Conservation (phyloP, 2,888 invertebrate species). For the Allophyes oxyacanthae region DNA sequence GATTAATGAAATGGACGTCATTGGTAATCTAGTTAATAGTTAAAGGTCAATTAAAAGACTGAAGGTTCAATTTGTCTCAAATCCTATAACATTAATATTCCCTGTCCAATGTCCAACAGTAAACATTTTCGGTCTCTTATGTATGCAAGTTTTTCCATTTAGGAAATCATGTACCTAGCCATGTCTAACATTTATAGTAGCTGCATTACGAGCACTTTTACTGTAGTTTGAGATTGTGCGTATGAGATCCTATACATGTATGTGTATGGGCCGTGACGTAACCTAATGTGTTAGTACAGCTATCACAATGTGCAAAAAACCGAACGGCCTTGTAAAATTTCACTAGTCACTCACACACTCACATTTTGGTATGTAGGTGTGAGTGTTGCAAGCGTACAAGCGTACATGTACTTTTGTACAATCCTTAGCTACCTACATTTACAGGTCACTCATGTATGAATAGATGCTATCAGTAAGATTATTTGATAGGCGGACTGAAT, state of each 20-base stretch:
- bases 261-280: constrained; percentile 28
- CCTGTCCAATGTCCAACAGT: neutral
- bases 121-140: too few species aligned
- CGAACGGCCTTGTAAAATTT: constrained; percentile 60
- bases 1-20: constrained; percentile 4
- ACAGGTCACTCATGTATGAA: constrained; percentile 4
- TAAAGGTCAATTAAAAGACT: neutral
- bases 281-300: constrained; percentile 28
- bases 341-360: constrained; percentile 46
- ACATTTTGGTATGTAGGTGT: constrained; percentile 24
- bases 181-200: too few species aligned
- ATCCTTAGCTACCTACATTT: constrained; percentile 22
- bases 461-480: constrained; percentile 17
- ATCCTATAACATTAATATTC: neutral
- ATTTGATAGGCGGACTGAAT: constrained; percentile 16
- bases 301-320: constrained; percentile 50
- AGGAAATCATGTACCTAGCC: too few species aligned
- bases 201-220: neutral
- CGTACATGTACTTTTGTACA: too few species aligned
- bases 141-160: too few species aligned
- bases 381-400: constrained; percentile 34
- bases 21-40: constrained; percentile 7
- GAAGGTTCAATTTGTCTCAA: neutral
- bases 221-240: too few species aligned
- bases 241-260: constrained; percentile 21